phyloP scores from a whole-genome alignment of 2,113 vertebrate species.

The Danionella cerebrum region DNA sequence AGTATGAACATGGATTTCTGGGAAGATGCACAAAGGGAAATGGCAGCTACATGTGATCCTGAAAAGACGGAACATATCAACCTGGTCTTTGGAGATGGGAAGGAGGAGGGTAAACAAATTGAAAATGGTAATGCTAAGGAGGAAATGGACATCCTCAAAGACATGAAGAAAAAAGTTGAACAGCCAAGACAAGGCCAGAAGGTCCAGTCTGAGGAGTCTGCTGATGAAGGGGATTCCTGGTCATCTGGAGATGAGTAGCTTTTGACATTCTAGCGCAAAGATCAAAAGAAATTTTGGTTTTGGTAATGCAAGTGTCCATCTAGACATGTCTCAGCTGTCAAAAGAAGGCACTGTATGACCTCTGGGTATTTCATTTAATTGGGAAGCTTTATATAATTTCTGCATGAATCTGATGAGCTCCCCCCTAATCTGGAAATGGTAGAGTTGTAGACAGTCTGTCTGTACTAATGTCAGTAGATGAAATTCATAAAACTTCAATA shows the following conservation, averaged over 20 bases:
- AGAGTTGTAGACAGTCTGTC: too few species aligned
- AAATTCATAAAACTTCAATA: too few species aligned
- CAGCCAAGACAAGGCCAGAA: slow-evolving; percentile 26
- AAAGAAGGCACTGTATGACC: too few species aligned
- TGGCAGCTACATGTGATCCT: slow-evolving; percentile 46
- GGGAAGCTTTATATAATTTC: too few species aligned
- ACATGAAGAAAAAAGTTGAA: slow-evolving; percentile 10
- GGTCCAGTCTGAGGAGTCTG: slow-evolving; percentile 55
- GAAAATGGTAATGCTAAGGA: slow-evolving; percentile 39
- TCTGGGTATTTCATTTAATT: too few species aligned
- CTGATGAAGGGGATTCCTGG: slow-evolving; percentile 57
- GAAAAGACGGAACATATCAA: slow-evolving; percentile 26
- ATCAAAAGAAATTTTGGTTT: too few species aligned
- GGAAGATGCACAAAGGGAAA: slow-evolving; percentile 38
- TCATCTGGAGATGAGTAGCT: slow-evolving; percentile 58
- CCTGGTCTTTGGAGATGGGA: slow-evolving; percentile 34
- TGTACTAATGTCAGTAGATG: too few species aligned
- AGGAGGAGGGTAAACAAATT: slow-evolving; percentile 16
- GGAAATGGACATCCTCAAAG: slow-evolving; percentile 20
- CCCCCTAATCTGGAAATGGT: too few species aligned
- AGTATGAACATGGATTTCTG: slow-evolving; percentile 49
- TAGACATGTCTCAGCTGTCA: too few species aligned
- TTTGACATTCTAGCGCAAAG: not conserved
- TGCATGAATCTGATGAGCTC: too few species aligned
- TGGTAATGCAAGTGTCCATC: too few species aligned